These are phyloP conservation scores for Erythrocercus mccallii DNA, from an alignment of 2,113 vertebrate species.

Conservation along the genomic window DNA sequence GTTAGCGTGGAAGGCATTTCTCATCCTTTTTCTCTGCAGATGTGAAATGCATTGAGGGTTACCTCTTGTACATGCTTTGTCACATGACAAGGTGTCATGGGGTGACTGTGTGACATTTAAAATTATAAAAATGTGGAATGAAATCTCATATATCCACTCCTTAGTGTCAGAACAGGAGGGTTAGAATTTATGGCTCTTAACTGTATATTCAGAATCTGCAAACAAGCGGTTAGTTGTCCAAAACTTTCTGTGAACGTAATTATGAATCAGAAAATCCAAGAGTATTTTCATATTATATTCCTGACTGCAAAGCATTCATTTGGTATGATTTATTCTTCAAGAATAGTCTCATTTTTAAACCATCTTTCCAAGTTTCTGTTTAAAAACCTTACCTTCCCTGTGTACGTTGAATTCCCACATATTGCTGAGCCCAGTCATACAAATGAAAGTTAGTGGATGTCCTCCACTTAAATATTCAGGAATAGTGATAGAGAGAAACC, in stretches of 20 bases:
- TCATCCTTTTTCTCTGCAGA: neutral
- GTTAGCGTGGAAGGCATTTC: neutral
- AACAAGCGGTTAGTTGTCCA: neutral
- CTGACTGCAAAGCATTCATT: neutral
- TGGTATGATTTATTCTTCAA: neutral
- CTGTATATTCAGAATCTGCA: neutral
- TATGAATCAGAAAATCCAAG: neutral
- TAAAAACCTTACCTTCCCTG: neutral
- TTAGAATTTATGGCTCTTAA: neutral
- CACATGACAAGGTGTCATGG: neutral
- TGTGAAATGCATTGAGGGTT: neutral
- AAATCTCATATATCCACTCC: neutral
- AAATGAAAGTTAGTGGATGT: neutral
- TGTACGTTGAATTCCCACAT: rapidly evolving
- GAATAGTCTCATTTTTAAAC: neutral
- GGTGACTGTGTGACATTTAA: no score
- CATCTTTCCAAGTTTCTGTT: neutral
- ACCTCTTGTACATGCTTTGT: neutral
- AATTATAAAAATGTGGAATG: neutral
- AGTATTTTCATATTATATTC: neutral
- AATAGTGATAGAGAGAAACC: neutral
- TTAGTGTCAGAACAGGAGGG: neutral
- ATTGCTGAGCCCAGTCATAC: neutral
- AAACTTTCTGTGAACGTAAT: neutral
- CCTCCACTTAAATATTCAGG: neutral